Conservation (phyloP, 1,140 invertebrate species). For the Bicyclus anynana region DNA sequence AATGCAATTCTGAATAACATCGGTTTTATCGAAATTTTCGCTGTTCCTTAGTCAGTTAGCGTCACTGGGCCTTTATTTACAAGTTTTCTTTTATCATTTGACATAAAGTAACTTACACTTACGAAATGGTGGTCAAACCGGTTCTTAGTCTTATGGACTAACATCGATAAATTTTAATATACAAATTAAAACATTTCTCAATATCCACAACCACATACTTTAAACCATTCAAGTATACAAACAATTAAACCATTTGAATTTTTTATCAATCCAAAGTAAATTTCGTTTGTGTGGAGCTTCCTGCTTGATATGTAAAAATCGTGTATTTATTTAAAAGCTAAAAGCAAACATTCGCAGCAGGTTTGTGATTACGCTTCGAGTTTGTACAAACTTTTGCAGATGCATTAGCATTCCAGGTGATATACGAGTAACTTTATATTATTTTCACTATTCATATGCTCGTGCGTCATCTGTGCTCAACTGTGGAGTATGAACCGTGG, state of each 20-base stretch:
- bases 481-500: constrained; percentile 16
- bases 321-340: constrained; percentile 39
- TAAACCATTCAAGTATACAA: not conserved
- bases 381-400: constrained; percentile 36
- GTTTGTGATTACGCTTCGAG: constrained; percentile 32
- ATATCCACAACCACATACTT: no score
- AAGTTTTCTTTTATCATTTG: no score
- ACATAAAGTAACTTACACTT: no score
- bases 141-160: no score
- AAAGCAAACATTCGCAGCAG: constrained; percentile 36
- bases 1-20: no score
- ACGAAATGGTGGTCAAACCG: no score
- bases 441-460: constrained; percentile 21
- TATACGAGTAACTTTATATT: constrained; percentile 32
- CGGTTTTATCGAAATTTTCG: no score
- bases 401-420: constrained; percentile 41
- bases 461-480: constrained; percentile 22
- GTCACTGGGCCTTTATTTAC: no score
- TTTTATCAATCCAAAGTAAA: not conserved
- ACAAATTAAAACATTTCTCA: no score
- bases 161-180: no score
- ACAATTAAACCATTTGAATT: not conserved
- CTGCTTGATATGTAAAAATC: constrained; percentile 29
- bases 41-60: no score
- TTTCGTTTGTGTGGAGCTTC: constrained; percentile 16